Evolutionary conservation across 1,140 invertebrate species (phyloP), one percentile per base, ranked within the genome.

Genomic region (Meloidogyne chitwoodi): DNA sequence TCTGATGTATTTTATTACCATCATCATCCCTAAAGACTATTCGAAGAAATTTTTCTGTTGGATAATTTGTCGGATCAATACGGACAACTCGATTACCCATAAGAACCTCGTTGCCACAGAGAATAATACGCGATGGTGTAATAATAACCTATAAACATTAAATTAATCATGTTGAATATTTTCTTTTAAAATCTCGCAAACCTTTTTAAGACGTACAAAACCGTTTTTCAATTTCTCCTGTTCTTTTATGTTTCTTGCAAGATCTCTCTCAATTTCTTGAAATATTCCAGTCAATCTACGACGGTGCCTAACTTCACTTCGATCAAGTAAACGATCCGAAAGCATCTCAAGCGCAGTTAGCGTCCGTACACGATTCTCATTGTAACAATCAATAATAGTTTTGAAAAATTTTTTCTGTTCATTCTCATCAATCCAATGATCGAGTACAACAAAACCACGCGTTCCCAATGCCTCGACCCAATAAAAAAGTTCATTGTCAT

Each of bases 51-150:
- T 61, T 56, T 14, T 79, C 75, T 0, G 79, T 34, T 12, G 79
- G 79, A 66, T 61, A 80, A 19, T 82, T 80, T 16, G 16, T 31
- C 12, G 31, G 38, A 38, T 83, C 68, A 27, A 48, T 22, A 11
- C 81, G 81, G 4, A 82, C 41, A 5, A 80, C 79, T 48, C 81
- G 74, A 74, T 82, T 83, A 11, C 74, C 75, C 81, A 82, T 82
- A 34, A 82, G 68, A 22, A 83, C 34, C 31, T 82, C 81, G n/a
- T 77, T 75, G 34, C 63, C 79, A 16, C 56, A 27, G 12, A 63
- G 69, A 34, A 81, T 67, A 5, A 62, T 62, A 14, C 81, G 61
- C 0, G 81, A 64, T 19, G 81, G 81, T 0, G 81, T 82, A 6
- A 82, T 75, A 5, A 82, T 77, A 5, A 86, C 75, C 75, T 82